phyloP scores from a whole-genome alignment of 1,140 invertebrate genomes.

The Drosophila pseudoananassae region DNA sequence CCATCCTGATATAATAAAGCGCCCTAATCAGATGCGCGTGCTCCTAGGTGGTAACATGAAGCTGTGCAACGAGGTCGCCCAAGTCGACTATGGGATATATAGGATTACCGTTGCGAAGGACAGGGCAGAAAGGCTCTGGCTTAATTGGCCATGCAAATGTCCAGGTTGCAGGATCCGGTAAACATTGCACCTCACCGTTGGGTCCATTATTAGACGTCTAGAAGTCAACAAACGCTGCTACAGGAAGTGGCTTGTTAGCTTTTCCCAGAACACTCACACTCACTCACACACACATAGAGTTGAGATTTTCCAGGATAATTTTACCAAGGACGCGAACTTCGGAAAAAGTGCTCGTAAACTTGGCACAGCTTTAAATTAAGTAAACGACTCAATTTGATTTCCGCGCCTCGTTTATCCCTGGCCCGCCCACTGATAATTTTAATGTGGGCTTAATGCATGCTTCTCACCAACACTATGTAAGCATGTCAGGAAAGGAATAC shows the following conservation, averaged over 20 bases:
- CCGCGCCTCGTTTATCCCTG: conserved; percentile 33
- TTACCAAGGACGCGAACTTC: conserved; percentile 15
- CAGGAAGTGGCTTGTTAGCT: conserved; percentile 23
- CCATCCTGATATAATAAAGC: conserved; percentile 13
- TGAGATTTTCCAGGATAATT: conserved; percentile 19
- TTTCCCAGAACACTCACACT: conserved; percentile 9
- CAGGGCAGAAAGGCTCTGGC: conserved; percentile 8
- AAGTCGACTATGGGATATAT: conserved; percentile 13
- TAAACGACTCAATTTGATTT: conserved; percentile 57
- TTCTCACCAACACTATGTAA: not conserved
- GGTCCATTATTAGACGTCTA: conserved; percentile 35
- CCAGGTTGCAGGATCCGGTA: conserved; percentile 2
- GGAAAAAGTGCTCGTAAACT: conserved; percentile 18
- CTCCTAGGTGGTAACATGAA: conserved; percentile 7
- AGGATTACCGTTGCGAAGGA: conserved; percentile 44
- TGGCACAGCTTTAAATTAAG: conserved; percentile 36
- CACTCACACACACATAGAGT: not conserved
- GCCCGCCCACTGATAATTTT: conserved; percentile 30
- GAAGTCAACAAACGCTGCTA: conserved; percentile 53
- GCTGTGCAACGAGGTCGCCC: conserved; percentile 29
- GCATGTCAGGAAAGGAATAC: conserved; percentile 2
- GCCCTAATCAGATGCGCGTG: conserved; percentile 48
- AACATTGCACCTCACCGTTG: conserved; percentile 5
- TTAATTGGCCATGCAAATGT: conserved; percentile 22
- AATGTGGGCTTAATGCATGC: conserved; percentile 49